Conservation (phyloP, 2,113 vertebrate species). For the Laticauda colubrina region DNA sequence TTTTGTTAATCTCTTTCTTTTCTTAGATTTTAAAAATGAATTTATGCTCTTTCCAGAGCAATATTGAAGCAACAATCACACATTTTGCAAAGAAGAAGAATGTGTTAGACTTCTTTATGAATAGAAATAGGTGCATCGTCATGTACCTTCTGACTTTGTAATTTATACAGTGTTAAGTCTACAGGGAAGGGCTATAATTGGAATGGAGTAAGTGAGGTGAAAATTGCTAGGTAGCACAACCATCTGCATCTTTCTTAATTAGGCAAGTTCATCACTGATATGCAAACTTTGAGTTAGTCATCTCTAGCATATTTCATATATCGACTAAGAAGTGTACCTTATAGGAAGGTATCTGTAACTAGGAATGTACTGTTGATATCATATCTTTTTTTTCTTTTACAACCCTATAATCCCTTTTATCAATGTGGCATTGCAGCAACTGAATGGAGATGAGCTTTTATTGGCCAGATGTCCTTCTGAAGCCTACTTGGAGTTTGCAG, state of each 20-base stretch:
- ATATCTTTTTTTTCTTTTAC: background rate
- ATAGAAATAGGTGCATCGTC: constrained; percentile 70
- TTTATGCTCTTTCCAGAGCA: constrained; percentile 45
- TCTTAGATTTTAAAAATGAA: constrained; percentile 37
- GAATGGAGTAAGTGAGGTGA: constrained; percentile 72
- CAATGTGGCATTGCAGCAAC: background rate
- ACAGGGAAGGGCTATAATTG: constrained; percentile 72
- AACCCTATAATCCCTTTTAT: background rate
- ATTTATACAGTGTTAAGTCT: constrained; percentile 78
- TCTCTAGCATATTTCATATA: constrained; percentile 52
- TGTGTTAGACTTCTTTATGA: constrained; percentile 65
- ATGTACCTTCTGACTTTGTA: constrained; percentile 66
- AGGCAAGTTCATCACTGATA: constrained; percentile 66
- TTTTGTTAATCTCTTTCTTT: constrained; percentile 32
- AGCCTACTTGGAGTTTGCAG: background rate
- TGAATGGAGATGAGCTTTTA: background rate
- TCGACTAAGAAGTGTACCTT: constrained; percentile 48
- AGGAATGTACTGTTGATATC: background rate
- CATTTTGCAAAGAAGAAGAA: constrained; percentile 47
- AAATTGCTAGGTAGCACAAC: constrained; percentile 75
- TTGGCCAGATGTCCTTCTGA: background rate
- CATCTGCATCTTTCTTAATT: constrained; percentile 77
- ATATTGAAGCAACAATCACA: constrained; percentile 47
- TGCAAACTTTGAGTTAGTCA: constrained; percentile 67
- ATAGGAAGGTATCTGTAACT: constrained; percentile 17